phyloP scores from a whole-genome alignment of 2,888 invertebrate genomes.

The Hetaerina titia region DNA sequence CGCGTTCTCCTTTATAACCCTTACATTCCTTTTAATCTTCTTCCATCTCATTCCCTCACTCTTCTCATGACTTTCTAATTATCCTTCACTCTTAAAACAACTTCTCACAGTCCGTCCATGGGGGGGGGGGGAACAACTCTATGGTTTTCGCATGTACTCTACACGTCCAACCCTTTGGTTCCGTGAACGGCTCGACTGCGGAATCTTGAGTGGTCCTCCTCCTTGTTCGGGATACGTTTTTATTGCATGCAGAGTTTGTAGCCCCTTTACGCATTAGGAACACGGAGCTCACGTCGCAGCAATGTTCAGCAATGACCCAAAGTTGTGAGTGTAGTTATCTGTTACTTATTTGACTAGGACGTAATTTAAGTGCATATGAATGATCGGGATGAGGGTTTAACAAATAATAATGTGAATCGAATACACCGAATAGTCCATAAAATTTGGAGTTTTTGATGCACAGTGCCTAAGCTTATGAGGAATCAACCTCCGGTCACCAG shows the following conservation, averaged over 20 bases:
- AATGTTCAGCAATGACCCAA: too few relatives aligned
- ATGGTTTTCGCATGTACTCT: constrained; percentile 3
- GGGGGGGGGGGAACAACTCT: not conserved
- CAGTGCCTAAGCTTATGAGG: too few relatives aligned
- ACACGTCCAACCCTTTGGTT: not conserved
- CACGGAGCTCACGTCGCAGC: too few relatives aligned
- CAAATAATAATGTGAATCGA: too few relatives aligned
- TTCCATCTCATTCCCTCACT: not conserved
- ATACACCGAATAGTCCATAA: too few relatives aligned
- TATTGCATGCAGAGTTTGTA: not conserved
- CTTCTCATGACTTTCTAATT: not conserved
- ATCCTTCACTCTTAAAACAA: not conserved
- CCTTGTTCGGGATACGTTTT: not conserved
- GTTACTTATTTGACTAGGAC: too few relatives aligned
- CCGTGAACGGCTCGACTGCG: not conserved
- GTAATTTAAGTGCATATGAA: too few relatives aligned
- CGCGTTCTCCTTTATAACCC: not conserved
- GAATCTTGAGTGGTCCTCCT: not conserved
- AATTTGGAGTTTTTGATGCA: too few relatives aligned
- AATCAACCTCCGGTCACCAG: too few relatives aligned
- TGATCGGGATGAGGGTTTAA: too few relatives aligned
- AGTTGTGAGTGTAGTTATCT: too few relatives aligned
- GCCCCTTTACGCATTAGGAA: too few relatives aligned
- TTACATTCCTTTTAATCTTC: not conserved
- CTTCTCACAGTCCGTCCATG: not conserved